Conservation (phyloP, 2,113 vertebrate genomes). For the Oriolus oriolus region DNA sequence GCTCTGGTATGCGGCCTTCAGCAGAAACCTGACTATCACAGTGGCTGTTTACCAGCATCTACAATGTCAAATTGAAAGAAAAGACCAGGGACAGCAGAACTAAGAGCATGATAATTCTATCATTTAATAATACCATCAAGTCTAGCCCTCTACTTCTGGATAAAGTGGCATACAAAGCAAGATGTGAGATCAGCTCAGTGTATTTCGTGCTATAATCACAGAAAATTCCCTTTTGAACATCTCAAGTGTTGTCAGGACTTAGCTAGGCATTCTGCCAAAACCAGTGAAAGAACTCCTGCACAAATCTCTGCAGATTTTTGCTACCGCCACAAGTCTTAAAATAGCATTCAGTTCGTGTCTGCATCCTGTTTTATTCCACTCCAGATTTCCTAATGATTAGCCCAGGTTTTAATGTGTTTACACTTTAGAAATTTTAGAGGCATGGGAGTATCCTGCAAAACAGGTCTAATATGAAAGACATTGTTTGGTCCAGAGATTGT, state of each 20-base stretch:
- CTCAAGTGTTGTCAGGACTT: neutral
- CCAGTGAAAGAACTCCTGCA: neutral
- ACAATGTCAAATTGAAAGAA: neutral
- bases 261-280: conserved; percentile 6
- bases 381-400: neutral
- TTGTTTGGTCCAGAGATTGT: neutral
- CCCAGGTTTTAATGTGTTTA: neutral
- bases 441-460: neutral
- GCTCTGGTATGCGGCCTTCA: neutral
- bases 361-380: neutral
- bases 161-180: neutral
- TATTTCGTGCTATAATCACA: neutral
- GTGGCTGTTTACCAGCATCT: neutral
- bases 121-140: neutral
- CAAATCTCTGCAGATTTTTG: neutral
- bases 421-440: neutral
- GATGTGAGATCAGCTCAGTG: neutral
- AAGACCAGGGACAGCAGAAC: neutral
- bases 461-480: neutral
- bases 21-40: neutral
- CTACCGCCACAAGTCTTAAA: neutral
- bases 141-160: neutral
- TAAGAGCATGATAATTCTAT: neutral
- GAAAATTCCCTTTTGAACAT: neutral
- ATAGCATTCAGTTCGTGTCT: neutral